These are phyloP conservation scores for Electrophaes corylata DNA, from an alignment of 2,888 invertebrate genomes.

Conservation along the genomic window DNA sequence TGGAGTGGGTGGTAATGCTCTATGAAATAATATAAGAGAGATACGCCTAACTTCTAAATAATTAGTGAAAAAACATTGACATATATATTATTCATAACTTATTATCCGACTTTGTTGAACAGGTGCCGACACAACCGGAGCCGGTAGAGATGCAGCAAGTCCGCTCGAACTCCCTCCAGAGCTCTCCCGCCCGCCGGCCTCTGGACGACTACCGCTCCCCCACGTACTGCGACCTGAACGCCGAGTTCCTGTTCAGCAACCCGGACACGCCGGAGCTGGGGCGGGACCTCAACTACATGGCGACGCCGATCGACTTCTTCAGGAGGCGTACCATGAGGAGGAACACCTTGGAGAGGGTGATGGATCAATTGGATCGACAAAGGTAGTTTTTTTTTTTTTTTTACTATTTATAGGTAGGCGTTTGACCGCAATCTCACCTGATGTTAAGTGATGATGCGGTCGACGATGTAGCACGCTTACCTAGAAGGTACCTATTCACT, in stretches of 20 bases:
- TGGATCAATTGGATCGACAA: constrained; percentile 55
- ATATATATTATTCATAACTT: too few species aligned
- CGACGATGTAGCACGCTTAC: too few species aligned
- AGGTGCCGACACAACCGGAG: constrained; percentile 68
- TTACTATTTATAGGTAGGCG: too few species aligned
- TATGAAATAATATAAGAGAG: too few species aligned
- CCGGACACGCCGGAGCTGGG: constrained; percentile 47
- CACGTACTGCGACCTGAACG: constrained; percentile 57
- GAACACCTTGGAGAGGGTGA: constrained; percentile 59
- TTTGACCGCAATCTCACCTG: too few species aligned
- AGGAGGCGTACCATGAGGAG: constrained; percentile 48
- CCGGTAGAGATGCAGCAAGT: constrained; percentile 71
- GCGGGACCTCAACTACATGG: constrained; percentile 61
- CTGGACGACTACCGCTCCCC: constrained; percentile 59
- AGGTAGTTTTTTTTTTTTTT: too few species aligned
- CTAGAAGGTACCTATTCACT: too few species aligned
- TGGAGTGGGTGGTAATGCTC: too few species aligned
- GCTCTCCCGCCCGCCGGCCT: constrained; percentile 48
- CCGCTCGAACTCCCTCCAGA: constrained; percentile 47
- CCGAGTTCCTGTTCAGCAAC: constrained; percentile 55
- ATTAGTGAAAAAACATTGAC: too few species aligned
- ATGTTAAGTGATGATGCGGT: too few species aligned
- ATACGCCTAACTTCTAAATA: too few species aligned
- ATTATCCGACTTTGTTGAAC: too few species aligned
- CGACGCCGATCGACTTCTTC: constrained; percentile 59